phyloP scores from a whole-genome alignment of 2,888 invertebrate genomes.

The Helleia helle region DNA sequence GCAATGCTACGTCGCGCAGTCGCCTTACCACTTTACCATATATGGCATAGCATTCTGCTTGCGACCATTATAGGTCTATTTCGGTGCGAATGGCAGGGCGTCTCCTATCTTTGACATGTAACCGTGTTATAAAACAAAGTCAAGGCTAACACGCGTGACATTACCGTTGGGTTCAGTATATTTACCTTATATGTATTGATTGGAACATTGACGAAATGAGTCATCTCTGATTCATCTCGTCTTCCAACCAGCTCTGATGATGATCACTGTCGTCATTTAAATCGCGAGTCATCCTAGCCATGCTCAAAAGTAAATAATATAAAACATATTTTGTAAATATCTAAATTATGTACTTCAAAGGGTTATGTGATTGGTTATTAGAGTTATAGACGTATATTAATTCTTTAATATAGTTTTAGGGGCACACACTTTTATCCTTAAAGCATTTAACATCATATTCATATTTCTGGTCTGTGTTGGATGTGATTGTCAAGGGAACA shows the following conservation, averaged over 20 bases:
- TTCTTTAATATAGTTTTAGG: no score
- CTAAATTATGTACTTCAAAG: no score
- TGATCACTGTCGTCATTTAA: background rate
- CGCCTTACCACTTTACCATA: conserved; percentile 64
- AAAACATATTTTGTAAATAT: no score
- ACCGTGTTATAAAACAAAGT: no score
- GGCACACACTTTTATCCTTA: no score
- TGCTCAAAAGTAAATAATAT: no score
- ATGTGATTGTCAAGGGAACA: no score
- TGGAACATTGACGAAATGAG: background rate
- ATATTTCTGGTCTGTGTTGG: no score
- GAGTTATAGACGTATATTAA: no score
- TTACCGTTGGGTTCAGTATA: background rate
- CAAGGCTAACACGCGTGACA: conserved; percentile 30
- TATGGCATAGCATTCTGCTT: conserved; percentile 54
- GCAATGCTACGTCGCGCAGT: conserved; percentile 64
- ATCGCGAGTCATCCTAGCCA: no score
- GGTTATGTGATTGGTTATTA: no score
- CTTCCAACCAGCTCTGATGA: background rate
- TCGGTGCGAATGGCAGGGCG: conserved; percentile 33
- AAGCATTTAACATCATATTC: no score
- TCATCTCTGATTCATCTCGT: background rate
- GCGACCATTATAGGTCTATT: conserved; percentile 49
- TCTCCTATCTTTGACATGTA: conserved; percentile 24
- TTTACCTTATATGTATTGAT: background rate